Evolutionary conservation across 2,888 invertebrate genomes (phyloP).

Genomic region (Ypsolopha scabrella): DNA sequence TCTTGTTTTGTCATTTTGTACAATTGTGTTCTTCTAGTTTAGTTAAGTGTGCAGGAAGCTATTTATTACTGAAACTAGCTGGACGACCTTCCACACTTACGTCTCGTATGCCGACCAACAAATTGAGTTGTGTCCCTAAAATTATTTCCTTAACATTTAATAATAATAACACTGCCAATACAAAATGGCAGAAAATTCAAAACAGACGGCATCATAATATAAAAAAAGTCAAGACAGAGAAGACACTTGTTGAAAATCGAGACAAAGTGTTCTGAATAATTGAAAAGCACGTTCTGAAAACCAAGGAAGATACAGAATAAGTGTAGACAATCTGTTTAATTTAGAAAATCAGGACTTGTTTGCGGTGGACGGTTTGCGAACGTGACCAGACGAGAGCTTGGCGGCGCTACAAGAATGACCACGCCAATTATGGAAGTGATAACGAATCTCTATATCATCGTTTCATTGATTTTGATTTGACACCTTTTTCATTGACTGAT

Average conservation of each 20-base stretch:
- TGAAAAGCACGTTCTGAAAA: slow-evolving; percentile 36
- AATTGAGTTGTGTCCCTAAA: too few species aligned
- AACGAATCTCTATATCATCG: slow-evolving; percentile 19
- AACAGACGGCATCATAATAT: too few species aligned
- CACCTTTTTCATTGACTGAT: slow-evolving; percentile 2
- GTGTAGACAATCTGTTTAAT: slow-evolving; percentile 36
- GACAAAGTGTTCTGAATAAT: slow-evolving; percentile 34
- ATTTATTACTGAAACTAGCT: slow-evolving; percentile 44
- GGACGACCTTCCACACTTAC: slow-evolving; percentile 38
- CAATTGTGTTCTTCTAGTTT: slow-evolving; percentile 30
- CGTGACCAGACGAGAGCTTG: slow-evolving; percentile 59
- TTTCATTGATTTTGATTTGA: neutral
- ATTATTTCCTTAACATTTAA: too few species aligned
- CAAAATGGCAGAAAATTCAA: too few species aligned
- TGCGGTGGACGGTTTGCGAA: slow-evolving; percentile 60
- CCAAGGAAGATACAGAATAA: slow-evolving; percentile 47
- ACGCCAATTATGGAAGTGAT: slow-evolving; percentile 30
- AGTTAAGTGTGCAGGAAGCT: slow-evolving; percentile 17
- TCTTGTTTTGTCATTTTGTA: slow-evolving; percentile 47
- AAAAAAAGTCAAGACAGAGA: slow-evolving; percentile 25
- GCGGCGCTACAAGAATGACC: slow-evolving; percentile 33
- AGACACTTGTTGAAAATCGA: slow-evolving; percentile 35
- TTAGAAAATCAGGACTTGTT: slow-evolving; percentile 37
- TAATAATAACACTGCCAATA: too few species aligned
- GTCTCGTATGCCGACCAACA: too few species aligned